These are phyloP conservation scores for Pelodytes ibericus DNA, from an alignment of 2,797 vertebrate genomes.

Conservation along the genomic window DNA sequence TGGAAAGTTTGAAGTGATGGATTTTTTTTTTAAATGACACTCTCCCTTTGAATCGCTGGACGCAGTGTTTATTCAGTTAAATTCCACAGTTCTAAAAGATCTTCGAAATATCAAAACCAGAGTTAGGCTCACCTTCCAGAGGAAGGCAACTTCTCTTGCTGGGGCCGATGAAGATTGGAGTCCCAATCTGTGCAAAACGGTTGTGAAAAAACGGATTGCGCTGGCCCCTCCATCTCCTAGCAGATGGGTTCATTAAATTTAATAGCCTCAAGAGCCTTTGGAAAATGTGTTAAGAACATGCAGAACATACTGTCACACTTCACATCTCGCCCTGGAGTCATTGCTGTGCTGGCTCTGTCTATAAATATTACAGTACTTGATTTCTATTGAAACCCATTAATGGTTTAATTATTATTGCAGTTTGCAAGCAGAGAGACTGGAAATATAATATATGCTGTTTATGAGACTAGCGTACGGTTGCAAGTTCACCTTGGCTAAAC, in stretches of 20 bases:
- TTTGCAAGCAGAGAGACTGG: not conserved
- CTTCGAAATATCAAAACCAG: constrained; percentile 66
- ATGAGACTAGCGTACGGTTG: no score
- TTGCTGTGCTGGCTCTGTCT: constrained; percentile 74
- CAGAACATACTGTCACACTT: constrained; percentile 82
- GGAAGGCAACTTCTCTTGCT: constrained; percentile 70
- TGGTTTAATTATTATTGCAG: constrained; percentile 68
- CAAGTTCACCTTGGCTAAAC: no score
- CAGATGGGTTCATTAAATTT: constrained; percentile 93
- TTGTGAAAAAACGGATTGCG: constrained; percentile 74
- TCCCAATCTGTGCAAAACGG: constrained; percentile 78
- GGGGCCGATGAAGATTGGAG: constrained; percentile 68
- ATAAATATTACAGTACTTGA: constrained; percentile 77
- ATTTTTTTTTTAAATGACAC: constrained; percentile 61
- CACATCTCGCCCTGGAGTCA: constrained; percentile 76
- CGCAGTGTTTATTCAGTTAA: constrained; percentile 65
- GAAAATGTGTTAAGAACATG: constrained; percentile 81
- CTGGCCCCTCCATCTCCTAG: constrained; percentile 76
- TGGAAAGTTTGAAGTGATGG: constrained; percentile 49
- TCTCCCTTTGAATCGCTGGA: constrained; percentile 53
- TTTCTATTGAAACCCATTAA: constrained; percentile 74
- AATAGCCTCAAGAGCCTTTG: constrained; percentile 83
- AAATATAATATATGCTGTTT: no score
- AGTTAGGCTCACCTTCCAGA: constrained; percentile 58
- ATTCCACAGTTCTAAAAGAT: constrained; percentile 66